phyloP scores from a whole-genome alignment of 2,797 vertebrate genomes.

The Champsocephalus gunnari region DNA sequence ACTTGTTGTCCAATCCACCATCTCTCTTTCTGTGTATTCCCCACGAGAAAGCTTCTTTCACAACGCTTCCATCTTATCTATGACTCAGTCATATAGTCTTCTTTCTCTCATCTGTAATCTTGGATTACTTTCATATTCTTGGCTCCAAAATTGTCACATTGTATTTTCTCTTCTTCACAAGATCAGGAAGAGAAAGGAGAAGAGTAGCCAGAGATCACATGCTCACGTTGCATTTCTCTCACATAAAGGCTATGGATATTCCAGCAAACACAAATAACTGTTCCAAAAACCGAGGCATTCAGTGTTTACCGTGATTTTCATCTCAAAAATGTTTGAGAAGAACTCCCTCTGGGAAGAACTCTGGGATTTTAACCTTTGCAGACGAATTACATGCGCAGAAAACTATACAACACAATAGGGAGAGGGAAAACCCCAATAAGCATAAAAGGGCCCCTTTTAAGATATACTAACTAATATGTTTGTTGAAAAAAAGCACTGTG shows the following conservation, averaged over 20 bases:
- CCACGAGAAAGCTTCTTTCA: conserved; percentile 29
- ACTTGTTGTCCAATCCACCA: conserved; percentile 10
- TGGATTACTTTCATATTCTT: conserved; percentile 55
- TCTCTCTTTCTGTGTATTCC: conserved; percentile 17
- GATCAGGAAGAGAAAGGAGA: conserved; percentile 19
- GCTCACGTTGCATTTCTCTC: conserved; percentile 8
- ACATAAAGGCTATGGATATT: conserved; percentile 9
- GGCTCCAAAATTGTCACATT: conserved; percentile 29
- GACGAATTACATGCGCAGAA: too few species aligned
- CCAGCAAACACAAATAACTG: not conserved
- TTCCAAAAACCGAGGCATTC: not conserved
- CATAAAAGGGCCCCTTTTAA: not conserved
- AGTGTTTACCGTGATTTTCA: not conserved
- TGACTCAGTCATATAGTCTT: conserved; percentile 41
- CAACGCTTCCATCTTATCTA: conserved; percentile 44
- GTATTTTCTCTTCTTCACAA: conserved; percentile 15
- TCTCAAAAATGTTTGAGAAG: not conserved
- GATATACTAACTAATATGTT: not conserved
- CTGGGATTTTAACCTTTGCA: too few species aligned
- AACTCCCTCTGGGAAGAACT: too few species aligned
- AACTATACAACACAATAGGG: too few species aligned
- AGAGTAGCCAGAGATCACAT: conserved; percentile 7
- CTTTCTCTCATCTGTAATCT: conserved; percentile 53
- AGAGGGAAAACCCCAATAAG: too few species aligned
- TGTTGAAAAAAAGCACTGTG: not conserved